Evolutionary conservation across 2,888 invertebrate species (phyloP).

Genomic region (Notodonta ziczac): DNA sequence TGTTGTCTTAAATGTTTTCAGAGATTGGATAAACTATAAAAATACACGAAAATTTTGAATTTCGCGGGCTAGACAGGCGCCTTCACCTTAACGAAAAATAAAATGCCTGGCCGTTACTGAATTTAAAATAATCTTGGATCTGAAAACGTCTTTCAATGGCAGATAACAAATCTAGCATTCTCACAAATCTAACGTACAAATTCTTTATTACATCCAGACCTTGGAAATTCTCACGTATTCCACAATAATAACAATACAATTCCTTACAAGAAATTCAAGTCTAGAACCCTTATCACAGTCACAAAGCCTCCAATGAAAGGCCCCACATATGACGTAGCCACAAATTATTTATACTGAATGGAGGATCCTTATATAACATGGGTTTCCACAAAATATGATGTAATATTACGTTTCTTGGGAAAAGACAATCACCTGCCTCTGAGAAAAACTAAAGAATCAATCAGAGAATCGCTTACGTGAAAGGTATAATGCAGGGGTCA

Average conservation of each 20-base stretch:
- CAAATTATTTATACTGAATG: constrained; percentile 15
- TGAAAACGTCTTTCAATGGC: too few species aligned
- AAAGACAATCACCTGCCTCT: constrained; percentile 13
- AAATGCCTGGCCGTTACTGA: too few species aligned
- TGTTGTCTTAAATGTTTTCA: too few species aligned
- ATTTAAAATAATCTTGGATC: too few species aligned
- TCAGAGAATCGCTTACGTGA: constrained; percentile 16
- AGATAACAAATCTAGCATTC: neutral
- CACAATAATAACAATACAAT: constrained; percentile 26
- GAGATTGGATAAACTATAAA: too few species aligned
- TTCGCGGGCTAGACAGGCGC: too few species aligned
- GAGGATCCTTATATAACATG: neutral
- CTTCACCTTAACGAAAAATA: too few species aligned
- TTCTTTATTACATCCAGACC: neutral
- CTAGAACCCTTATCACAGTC: constrained; percentile 31
- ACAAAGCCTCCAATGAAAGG: constrained; percentile 31
- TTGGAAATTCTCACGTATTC: neutral
- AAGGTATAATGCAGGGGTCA: constrained; percentile 9
- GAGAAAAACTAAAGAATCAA: constrained; percentile 17
- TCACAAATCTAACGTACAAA: neutral
- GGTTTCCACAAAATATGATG: constrained; percentile 8
- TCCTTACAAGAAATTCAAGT: constrained; percentile 23
- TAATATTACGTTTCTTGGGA: constrained; percentile 9
- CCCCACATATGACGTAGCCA: constrained; percentile 17
- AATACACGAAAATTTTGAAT: too few species aligned